These are phyloP conservation scores for Plectropomus leopardus DNA, from an alignment of 2,113 vertebrate genomes.

Conservation along the genomic window DNA sequence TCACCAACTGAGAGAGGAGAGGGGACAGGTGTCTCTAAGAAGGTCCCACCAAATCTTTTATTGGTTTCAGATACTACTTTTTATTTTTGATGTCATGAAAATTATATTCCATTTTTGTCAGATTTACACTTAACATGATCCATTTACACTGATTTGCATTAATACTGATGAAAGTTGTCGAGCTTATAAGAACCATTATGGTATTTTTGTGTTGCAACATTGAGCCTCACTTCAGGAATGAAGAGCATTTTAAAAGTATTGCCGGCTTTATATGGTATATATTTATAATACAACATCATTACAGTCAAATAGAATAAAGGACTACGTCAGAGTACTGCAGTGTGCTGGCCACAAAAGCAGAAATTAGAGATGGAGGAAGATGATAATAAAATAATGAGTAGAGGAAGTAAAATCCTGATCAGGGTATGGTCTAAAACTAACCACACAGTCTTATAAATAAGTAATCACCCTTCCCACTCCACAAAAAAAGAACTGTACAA, in stretches of 20 bases:
- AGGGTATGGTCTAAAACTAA: slow-evolving; percentile 25
- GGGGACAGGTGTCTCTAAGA: neutral
- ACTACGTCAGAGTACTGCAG: neutral
- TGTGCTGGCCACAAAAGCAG: neutral
- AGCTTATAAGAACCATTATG: neutral
- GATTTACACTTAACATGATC: too few relatives aligned
- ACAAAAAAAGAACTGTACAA: neutral
- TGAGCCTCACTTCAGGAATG: neutral
- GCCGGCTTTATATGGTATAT: neutral
- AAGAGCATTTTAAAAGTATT: neutral
- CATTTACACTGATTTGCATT: neutral
- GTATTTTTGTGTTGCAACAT: neutral
- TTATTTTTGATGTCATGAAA: too few relatives aligned
- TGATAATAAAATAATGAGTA: slow-evolving; percentile 38
- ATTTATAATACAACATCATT: neutral
- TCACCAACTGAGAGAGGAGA: slow-evolving; percentile 88
- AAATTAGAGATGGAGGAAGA: slow-evolving; percentile 25
- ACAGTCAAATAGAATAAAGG: neutral
- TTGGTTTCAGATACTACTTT: neutral
- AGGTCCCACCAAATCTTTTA: neutral
- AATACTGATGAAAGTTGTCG: neutral
- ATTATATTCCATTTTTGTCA: neutral
- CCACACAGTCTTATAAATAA: slow-evolving; percentile 68
- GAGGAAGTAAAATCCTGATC: slow-evolving; percentile 45
- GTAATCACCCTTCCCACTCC: slow-evolving; percentile 37